A percentile compares a stretch with the other conserved stretches of the same genome.
Conservation (phyloP, 2,113 vertebrate genomes). For the Leuciscus idus region DNA sequence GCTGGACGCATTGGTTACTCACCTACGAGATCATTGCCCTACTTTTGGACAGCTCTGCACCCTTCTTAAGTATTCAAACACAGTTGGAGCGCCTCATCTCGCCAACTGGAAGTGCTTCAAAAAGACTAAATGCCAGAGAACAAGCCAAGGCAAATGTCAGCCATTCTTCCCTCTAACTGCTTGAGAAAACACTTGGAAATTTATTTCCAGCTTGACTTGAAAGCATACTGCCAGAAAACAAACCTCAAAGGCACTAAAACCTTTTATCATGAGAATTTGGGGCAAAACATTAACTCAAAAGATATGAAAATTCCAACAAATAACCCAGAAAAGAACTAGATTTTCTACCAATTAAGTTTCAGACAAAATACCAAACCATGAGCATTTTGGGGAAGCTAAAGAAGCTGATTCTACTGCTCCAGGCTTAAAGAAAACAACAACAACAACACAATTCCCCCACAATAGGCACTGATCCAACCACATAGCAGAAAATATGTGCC, state of each 20-base stretch:
- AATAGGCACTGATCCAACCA: conserved; percentile 40
- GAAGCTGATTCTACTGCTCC: neutral
- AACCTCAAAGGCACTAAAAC: conserved; percentile 6
- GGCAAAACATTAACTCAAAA: neutral
- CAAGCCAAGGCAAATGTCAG: conserved; percentile 58
- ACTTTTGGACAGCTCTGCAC: conserved; percentile 51
- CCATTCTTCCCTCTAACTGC: conserved; percentile 31
- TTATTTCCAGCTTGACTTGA: neutral
- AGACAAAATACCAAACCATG: neutral
- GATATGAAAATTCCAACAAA: neutral
- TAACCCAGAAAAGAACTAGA: neutral
- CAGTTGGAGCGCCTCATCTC: conserved; percentile 54
- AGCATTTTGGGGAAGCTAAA: conserved; percentile 5
- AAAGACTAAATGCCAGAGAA: conserved; percentile 62
- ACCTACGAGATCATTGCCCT: conserved; percentile 59
- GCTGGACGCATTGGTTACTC: conserved; percentile 59
- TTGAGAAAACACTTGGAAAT: conserved; percentile 19
- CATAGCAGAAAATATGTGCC: conserved; percentile 20
- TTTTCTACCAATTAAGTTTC: too few species aligned
- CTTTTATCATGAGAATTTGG: neutral
- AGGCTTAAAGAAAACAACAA: neutral
- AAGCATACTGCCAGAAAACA: neutral
- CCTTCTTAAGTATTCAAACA: conserved; percentile 56
- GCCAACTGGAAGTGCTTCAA: conserved; percentile 61
- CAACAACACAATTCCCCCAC: neutral